phyloP scores from a whole-genome alignment of 2,888 invertebrate species.

The Hemicrepidius hirtus region DNA sequence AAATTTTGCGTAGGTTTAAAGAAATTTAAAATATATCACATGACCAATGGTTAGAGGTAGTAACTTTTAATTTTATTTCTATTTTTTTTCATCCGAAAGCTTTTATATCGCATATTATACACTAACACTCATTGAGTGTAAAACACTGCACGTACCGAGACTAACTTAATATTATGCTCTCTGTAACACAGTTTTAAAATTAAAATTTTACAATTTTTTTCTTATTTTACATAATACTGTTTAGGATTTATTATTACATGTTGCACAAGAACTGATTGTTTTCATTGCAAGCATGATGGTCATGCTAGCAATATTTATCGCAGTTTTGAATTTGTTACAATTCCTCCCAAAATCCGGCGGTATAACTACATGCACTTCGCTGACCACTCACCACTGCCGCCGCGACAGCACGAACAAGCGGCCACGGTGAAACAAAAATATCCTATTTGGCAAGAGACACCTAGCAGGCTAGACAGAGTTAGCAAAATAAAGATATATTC shows the following conservation, averaged over 20 bases:
- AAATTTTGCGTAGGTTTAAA: conserved; percentile 53
- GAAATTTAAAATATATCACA: conserved; percentile 46
- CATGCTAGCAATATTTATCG: not conserved
- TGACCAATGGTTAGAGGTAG: conserved; percentile 26
- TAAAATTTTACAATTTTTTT: not conserved
- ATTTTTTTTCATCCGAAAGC: not conserved
- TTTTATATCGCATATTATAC: not conserved
- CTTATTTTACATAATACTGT: not conserved
- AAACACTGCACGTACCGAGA: not conserved
- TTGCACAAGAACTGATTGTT: not conserved
- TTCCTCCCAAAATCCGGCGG: conserved; percentile 51
- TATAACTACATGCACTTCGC: conserved; percentile 62
- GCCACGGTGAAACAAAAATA: conserved; percentile 71
- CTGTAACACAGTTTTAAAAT: not conserved
- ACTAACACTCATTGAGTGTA: not conserved
- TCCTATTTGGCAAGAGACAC: conserved; percentile 73
- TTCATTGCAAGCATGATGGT: not conserved
- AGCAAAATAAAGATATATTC: conserved; percentile 69
- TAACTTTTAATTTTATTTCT: conserved; percentile 26
- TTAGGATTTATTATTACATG: not conserved
- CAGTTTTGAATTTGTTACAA: not conserved
- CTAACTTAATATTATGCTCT: not conserved
- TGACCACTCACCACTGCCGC: conserved; percentile 69
- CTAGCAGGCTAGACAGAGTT: conserved; percentile 68
- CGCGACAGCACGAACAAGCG: conserved; percentile 64